phyloP scores from a whole-genome alignment of 2,797 vertebrate genomes.

The Micropoecilia bifurca region DNA sequence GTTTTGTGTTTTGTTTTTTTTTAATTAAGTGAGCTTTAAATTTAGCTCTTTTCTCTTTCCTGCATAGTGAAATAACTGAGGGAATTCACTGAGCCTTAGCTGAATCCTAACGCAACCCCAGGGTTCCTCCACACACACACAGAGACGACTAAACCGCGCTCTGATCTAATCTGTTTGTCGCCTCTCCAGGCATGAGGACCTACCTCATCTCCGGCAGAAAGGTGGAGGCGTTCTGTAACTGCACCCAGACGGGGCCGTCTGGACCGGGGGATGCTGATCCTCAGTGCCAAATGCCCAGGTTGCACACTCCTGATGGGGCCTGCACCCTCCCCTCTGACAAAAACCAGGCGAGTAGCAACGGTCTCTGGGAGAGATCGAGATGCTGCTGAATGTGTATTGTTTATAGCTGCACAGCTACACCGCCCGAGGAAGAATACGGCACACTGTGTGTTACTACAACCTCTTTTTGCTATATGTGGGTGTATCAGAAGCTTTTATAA shows the following conservation, averaged over 20 bases:
- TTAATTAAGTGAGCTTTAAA: slow-evolving; percentile 38
- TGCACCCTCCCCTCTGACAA: slow-evolving; percentile 78
- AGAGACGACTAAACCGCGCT: slow-evolving; percentile 17
- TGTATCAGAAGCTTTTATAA: slow-evolving; percentile 34
- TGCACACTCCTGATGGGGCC: slow-evolving; percentile 72
- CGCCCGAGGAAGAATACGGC: slow-evolving; percentile 43
- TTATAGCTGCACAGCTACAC: slow-evolving; percentile 25
- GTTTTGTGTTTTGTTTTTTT: slow-evolving; percentile 30
- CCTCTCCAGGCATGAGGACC: slow-evolving; percentile 88
- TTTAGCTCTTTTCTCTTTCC: slow-evolving; percentile 29
- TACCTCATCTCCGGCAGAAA: slow-evolving; percentile 92
- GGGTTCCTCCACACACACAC: slow-evolving; percentile 14
- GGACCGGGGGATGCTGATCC: slow-evolving; percentile 74
- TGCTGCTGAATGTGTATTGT: slow-evolving; percentile 15
- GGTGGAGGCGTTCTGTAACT: slow-evolving; percentile 85
- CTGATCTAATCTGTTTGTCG: slow-evolving; percentile 13
- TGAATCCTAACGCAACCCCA: slow-evolving; percentile 37
- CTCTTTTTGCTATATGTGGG: slow-evolving; percentile 50
- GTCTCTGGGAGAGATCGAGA: slow-evolving; percentile 1
- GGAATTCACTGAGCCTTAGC: slow-evolving; percentile 29
- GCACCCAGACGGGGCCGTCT: slow-evolving; percentile 80
- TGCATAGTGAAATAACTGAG: slow-evolving; percentile 36
- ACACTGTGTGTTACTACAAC: slow-evolving; percentile 30
- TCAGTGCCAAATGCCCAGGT: slow-evolving; percentile 60
- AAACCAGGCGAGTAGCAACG: slow-evolving; percentile 77